These are phyloP conservation scores for Gallinago jamesoni DNA, from an alignment of 2,113 vertebrate species.

Conservation along the genomic window DNA sequence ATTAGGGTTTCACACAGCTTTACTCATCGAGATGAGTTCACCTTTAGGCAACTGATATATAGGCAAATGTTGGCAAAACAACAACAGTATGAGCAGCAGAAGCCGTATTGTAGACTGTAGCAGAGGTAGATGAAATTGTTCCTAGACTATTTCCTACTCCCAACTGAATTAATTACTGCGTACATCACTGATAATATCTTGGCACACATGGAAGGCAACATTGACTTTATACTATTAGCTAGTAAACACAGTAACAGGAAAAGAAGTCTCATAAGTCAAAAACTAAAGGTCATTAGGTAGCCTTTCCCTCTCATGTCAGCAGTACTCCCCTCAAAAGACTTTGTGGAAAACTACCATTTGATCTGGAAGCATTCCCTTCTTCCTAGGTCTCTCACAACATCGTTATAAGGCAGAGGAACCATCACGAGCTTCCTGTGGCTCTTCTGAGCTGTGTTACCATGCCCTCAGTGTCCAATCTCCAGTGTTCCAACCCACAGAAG, in stretches of 20 bases:
- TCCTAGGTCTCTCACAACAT: background rate
- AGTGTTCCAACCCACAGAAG: background rate
- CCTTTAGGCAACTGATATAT: background rate
- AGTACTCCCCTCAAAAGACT: background rate
- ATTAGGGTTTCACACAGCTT: background rate
- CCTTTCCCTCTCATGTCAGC: background rate
- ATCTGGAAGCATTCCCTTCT: background rate
- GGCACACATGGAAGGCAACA: background rate
- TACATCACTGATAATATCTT: background rate
- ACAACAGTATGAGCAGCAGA: background rate
- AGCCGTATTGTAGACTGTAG: background rate
- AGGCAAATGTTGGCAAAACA: background rate
- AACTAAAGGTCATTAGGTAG: background rate
- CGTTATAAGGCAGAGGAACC: background rate
- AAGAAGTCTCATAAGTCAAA: background rate
- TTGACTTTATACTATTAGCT: background rate
- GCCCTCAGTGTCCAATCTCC: background rate
- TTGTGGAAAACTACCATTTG: background rate
- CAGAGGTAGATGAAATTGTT: background rate
- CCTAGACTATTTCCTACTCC: background rate
- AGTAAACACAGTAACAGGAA: background rate
- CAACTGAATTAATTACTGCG: background rate
- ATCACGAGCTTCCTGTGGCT: background rate
- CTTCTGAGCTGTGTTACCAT: background rate
- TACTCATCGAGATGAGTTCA: background rate